Evolutionary conservation across 1,140 invertebrate species (phyloP), one percentile per base, ranked within the genome.

Genomic region (Coenobita brevimanus): DNA sequence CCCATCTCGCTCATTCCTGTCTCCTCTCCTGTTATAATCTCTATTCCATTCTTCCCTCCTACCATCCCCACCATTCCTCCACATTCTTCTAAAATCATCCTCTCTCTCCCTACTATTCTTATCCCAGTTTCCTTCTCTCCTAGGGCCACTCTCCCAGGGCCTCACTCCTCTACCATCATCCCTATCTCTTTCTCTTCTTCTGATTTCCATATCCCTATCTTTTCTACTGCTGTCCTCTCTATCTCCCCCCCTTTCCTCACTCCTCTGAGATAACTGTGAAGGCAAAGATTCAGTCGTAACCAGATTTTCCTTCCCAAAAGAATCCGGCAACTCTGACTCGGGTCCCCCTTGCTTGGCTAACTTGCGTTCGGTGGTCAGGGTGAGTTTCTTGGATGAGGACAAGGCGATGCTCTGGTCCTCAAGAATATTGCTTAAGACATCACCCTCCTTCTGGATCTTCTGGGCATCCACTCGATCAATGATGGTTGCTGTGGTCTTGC

Each of bases 331-430:
- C 10, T 76, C 82, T 33, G 21, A 21, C 15, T 69, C n/a, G 21
- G 30, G 33, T 46, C 60, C 62, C 6, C 60, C 27, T 60, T 80
- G 41, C 76, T 87, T 87, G 33, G 30, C 27, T 24, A 83, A 21
- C 21, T 87, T 87, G 17, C 84, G 64, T 6, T 87, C 84, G 71
- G 50, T 73, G 24, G 75, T 80, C 17, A 87, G 36, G 38, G 43
- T 54, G 4, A 80, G 76, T 71, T 73, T 71, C 62, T 87, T 87
- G 21, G 84, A 80, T 17, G 62, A 79, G 1, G 84, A 71, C 17
- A 87, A 43, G 15, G 67, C 76, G 41, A 87, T 87, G 17, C 75
- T 80, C 60, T 87, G 84, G 17, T 80, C 79, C 75, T 80, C 75
- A 13, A 87, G 41, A n/a, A 87, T 87, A n/a, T 62, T 50, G 30